Evolutionary conservation across 2,888 invertebrate genomes (phyloP), one percentile per base, ranked within the genome.

Genomic region (Phania funesta): DNA sequence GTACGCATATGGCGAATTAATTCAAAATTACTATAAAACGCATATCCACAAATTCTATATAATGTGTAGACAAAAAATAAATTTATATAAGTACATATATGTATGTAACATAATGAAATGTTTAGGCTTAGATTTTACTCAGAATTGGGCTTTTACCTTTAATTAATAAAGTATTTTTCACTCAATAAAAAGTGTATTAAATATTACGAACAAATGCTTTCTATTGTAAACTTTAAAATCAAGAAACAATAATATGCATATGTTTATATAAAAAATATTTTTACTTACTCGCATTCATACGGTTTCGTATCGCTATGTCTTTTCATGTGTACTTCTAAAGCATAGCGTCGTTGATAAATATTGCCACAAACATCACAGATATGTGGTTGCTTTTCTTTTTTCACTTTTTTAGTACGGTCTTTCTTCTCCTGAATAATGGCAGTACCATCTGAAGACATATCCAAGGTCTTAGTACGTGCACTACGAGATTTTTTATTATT

Each of bases 341-440:
- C 87, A 77, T 90, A 90, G 38, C 90, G 89, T 4, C 89, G 87
- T 13, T 88, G 87, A 84, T 91, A 91, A 0, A 86, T 87, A 75
- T 91, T 91, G 2, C 91, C 91, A 77, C 91, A 91, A 11, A 90
- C 83, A 18, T 89, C 87, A 78, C 91, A 91, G 13, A 90, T 87
- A 81, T 90, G 88, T 3, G 84, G 70, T n/a, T 84, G 84, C 56
- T 86, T 87, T 26, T 44, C 86, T 44, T 32, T 87, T 8, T 68
- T 73, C 2, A 26, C 20, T 9, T 13, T 35, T 20, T 76, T 76
- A 7, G n/a, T n/a, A 16, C 76, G 56, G 4, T 68, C 26, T 3
- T 78, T 46, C 44, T 75, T 77, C 2, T 76, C 78, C 11, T 76
- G 78, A 41, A 85, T 84, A 1, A 86, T 52, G 16, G 85, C 84